Conservation (phyloP, 2,888 invertebrate genomes). For the Criorhina ranunculi region DNA sequence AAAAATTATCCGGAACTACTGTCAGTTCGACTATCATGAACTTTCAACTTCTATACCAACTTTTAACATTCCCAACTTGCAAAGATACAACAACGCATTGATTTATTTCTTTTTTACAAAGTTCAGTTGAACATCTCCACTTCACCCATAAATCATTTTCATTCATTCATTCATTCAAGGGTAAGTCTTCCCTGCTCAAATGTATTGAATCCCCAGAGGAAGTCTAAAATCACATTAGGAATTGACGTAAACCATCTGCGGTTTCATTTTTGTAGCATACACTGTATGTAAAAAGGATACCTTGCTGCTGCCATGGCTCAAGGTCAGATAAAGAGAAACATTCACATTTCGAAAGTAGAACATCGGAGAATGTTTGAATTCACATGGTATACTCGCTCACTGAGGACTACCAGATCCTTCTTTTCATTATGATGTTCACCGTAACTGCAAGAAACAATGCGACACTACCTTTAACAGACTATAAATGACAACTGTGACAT, state of each 20-base stretch:
- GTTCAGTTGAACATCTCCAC: too few species aligned
- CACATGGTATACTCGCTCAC: neutral
- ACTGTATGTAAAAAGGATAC: neutral
- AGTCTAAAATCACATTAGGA: constrained; percentile 28
- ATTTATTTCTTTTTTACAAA: too few species aligned
- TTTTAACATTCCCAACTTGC: too few species aligned
- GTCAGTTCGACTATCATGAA: too few species aligned
- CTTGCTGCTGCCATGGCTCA: neutral
- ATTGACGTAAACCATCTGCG: constrained; percentile 25
- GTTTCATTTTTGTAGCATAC: constrained; percentile 8
- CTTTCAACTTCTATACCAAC: too few species aligned
- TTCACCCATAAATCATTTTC: too few species aligned
- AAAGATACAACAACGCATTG: too few species aligned
- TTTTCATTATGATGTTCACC: constrained; percentile 35
- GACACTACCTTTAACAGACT: constrained; percentile 63
- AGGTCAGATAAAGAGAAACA: neutral
- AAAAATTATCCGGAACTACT: too few species aligned
- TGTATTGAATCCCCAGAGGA: constrained; percentile 26
- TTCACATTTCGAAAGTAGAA: neutral
- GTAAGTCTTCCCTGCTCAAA: too few species aligned
- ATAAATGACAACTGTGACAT: constrained; percentile 68
- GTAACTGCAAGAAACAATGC: constrained; percentile 51
- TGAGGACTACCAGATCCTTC: constrained; percentile 35
- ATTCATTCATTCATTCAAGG: too few species aligned
- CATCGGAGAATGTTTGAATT: neutral